phyloP scores from a whole-genome alignment of 2,113 vertebrate genomes.

The Cynoglossus semilaevis region DNA sequence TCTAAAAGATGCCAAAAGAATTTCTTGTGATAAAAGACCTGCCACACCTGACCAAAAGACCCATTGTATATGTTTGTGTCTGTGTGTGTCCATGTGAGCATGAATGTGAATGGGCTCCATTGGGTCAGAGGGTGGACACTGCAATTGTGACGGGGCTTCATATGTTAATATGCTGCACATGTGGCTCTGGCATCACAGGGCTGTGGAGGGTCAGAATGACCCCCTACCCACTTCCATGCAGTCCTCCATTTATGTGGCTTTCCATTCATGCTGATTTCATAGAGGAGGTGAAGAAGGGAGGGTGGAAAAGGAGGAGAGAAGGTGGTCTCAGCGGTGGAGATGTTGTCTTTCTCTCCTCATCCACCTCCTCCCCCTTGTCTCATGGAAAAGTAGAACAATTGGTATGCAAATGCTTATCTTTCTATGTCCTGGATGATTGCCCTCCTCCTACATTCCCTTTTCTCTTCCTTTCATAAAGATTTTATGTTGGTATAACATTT shows the following conservation, averaged over 20 bases:
- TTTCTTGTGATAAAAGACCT: constrained; percentile 52
- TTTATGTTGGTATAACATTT: constrained; percentile 44
- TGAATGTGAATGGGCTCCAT: constrained; percentile 64
- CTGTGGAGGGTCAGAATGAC: constrained; percentile 67
- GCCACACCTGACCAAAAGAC: constrained; percentile 54
- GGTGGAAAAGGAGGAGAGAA: constrained; percentile 33
- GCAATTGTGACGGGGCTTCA: constrained; percentile 71
- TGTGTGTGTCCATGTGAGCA: constrained; percentile 29
- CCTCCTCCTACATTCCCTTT: constrained; percentile 24
- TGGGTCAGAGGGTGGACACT: constrained; percentile 56
- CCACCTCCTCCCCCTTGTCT: constrained; percentile 20
- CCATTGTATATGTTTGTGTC: constrained; percentile 6
- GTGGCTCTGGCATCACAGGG: constrained; percentile 69
- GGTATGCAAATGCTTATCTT: constrained; percentile 78
- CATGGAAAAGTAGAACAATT: constrained; percentile 78
- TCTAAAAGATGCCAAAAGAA: constrained; percentile 20
- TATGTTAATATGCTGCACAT: constrained; percentile 79
- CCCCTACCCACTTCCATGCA: constrained; percentile 71
- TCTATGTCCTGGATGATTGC: constrained; percentile 67
- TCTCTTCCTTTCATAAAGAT: constrained; percentile 17
- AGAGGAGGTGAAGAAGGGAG: constrained; percentile 35
- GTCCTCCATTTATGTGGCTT: constrained; percentile 75
- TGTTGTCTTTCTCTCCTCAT: constrained; percentile 70
- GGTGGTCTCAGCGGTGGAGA: constrained; percentile 66
- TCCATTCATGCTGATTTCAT: constrained; percentile 77